Percentiles rank a stretch among this genome's conserved stretches.
These are phyloP conservation scores for Botia kubotai DNA, from an alignment of 2,797 vertebrate genomes.

Conservation along the genomic window DNA sequence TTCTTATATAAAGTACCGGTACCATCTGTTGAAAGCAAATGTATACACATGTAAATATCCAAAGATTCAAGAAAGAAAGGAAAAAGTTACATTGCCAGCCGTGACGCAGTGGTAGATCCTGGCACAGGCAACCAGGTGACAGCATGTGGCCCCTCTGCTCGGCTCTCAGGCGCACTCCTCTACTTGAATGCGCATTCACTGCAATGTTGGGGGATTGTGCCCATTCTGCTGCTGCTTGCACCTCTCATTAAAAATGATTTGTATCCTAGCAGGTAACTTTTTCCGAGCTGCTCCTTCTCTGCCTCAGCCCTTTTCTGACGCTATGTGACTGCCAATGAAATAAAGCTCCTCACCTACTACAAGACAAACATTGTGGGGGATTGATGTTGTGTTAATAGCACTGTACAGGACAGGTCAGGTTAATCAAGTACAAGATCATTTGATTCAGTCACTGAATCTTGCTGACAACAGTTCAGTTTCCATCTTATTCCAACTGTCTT, in stretches of 20 bases:
- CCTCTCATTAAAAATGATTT: constrained; percentile 34
- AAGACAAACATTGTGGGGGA: neutral
- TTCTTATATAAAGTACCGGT: neutral
- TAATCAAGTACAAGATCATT: constrained; percentile 15
- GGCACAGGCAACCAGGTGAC: neutral
- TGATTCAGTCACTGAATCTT: constrained; percentile 23
- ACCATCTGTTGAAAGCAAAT: constrained; percentile 2
- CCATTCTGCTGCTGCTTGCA: neutral
- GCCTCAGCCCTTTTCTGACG: neutral
- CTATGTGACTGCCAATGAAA: neutral
- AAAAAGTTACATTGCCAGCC: neutral
- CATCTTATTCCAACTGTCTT: constrained; percentile 8
- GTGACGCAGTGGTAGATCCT: neutral
- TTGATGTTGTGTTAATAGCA: neutral
- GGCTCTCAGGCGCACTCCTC: constrained; percentile 2
- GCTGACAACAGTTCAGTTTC: constrained; percentile 18
- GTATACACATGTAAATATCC: neutral
- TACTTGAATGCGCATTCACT: constrained; percentile 5
- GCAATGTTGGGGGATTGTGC: constrained; percentile 5
- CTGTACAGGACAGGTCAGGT: neutral
- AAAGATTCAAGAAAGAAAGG: neutral
- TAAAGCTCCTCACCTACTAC: neutral
- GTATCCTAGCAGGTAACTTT: constrained; percentile 25
- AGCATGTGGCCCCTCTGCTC: neutral
- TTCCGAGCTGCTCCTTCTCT: neutral